phyloP scores from a whole-genome alignment of 2,797 vertebrate genomes.

The Arctocebus calabarensis region DNA sequence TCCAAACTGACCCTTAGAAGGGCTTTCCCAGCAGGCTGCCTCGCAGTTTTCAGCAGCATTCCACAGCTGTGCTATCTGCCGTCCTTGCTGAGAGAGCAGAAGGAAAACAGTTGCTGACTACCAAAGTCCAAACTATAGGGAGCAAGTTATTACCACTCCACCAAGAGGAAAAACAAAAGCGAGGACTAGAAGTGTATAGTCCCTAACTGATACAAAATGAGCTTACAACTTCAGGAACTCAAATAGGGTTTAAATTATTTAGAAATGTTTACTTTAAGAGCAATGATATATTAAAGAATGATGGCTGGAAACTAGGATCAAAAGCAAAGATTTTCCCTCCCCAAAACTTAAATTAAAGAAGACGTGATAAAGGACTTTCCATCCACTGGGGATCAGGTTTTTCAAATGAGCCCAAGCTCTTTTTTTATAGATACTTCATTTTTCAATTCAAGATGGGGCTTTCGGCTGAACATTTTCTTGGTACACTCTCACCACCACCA shows the following conservation, averaged over 20 bases:
- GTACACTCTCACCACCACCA: not conserved
- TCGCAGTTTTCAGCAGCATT: constrained; percentile 28
- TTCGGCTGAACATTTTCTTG: not conserved
- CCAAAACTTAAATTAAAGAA: constrained; percentile 61
- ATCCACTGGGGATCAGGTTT: not conserved
- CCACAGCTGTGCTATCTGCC: not conserved
- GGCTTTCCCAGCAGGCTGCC: constrained; percentile 66
- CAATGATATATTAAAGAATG: constrained; percentile 62
- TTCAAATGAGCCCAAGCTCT: not conserved
- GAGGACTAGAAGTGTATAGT: not conserved
- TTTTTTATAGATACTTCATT: not conserved
- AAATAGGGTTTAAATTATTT: constrained; percentile 53
- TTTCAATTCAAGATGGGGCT: not conserved
- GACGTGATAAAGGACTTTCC: not conserved
- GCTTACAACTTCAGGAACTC: constrained; percentile 15
- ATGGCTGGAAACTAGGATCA: constrained; percentile 57
- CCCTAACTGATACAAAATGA: constrained; percentile 64
- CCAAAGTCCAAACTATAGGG: constrained; percentile 19
- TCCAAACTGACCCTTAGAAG: constrained; percentile 65
- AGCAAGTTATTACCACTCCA: constrained; percentile 36
- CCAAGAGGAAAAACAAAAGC: constrained; percentile 42
- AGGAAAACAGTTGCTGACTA: not conserved
- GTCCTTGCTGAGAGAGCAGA: not conserved
- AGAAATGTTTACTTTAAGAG: constrained; percentile 67
- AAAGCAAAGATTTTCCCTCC: constrained; percentile 53